phyloP scores from a whole-genome alignment of 2,797 vertebrate genomes.

The Epinephelus coioides region DNA sequence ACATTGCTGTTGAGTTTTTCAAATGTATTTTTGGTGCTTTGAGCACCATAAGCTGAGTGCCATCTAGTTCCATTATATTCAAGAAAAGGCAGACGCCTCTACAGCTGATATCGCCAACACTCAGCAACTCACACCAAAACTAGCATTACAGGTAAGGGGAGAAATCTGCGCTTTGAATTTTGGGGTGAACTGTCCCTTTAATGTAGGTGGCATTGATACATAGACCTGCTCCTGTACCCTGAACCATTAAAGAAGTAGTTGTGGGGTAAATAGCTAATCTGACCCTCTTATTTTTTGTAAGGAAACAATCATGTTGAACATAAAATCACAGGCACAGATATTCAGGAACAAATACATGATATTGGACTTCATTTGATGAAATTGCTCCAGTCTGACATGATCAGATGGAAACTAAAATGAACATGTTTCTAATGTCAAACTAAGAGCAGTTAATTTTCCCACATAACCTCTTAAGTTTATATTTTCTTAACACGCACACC shows the following conservation, averaged over 20 bases:
- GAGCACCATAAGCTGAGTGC: no score
- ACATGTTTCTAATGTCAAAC: conserved; percentile 1
- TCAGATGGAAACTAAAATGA: neutral
- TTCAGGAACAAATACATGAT: neutral
- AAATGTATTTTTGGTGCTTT: no score
- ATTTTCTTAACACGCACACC: conserved; percentile 2
- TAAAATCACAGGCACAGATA: neutral
- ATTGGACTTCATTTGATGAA: neutral
- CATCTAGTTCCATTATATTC: no score
- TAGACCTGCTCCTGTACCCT: neutral
- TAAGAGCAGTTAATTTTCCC: neutral
- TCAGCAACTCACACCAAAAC: no score
- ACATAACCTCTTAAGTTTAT: neutral
- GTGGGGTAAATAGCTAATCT: conserved; percentile 13
- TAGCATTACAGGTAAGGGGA: no score
- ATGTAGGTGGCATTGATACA: neutral
- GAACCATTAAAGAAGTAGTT: neutral
- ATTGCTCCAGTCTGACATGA: neutral
- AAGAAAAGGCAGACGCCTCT: no score
- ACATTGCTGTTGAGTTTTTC: no score
- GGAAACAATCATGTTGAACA: neutral
- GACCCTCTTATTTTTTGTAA: conserved; percentile 15
- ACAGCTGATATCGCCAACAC: no score
- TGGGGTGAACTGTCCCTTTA: no score
- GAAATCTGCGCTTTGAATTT: no score